Evolutionary conservation across 2,113 vertebrate species (phyloP), one percentile per base, ranked within the genome.

Genomic region (Spheniscus mendiculus): DNA sequence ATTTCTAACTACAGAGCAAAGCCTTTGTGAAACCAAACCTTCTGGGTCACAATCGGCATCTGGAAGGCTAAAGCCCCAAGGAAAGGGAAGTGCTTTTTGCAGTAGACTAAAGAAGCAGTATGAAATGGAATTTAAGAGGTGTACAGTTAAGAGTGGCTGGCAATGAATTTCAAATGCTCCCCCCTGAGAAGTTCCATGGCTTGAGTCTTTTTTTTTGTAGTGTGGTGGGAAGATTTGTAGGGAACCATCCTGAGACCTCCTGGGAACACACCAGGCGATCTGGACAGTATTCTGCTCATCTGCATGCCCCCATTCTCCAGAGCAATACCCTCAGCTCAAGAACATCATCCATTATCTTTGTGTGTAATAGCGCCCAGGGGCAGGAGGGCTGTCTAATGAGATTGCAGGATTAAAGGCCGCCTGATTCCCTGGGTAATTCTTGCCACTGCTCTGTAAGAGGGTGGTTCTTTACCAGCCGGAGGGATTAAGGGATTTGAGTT

Each of bases 1-100:
- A 9, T 26, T 58, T 30, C 59, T 72, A 32, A n/a, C 34, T 38
- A 9, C 50, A 65, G 38, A 74, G 38, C 27, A 62, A 72, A 80
- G 67, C 27, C 44, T 52, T 29, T 15, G 62, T 55, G 84, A 65
- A 76, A 16, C 14, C 32, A 21, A 87, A 44, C 30, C 56, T 49
- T 4, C 12, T 59, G 80, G 47, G 10, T 27, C 72, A 34, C 4
- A 71, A 0, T 22, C 3, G 1, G 58, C 23, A 21, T 6, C 12
- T 50, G 67, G 20, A n/a, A 67, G 11, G 61, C 36, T 77, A 26
- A 66, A 55, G 15, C 80, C 69, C 40, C 7, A 1, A 7, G 44
- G 69, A 49, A n/a, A 36, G 44, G 22, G 76, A 92, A n/a, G 9
- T 11, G 77, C n/a, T 69, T 63, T 63, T 38, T 45, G 49, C 47